Evolutionary conservation across 2,113 vertebrate genomes (phyloP).

Genomic region (Monarcha castaneiventris): DNA sequence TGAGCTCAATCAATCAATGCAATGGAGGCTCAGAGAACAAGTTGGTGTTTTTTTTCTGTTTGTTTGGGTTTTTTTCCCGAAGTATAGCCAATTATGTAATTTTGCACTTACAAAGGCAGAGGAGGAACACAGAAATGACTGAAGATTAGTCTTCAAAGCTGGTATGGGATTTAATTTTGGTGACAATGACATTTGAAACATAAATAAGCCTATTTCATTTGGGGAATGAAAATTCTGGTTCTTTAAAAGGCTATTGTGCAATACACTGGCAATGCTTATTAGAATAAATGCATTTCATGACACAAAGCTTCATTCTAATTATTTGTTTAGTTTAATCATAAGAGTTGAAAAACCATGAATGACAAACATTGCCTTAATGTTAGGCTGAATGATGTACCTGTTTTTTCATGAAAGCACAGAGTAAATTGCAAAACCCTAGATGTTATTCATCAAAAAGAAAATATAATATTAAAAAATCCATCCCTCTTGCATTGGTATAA

Average conservation of each 20-base stretch:
- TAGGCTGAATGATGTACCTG: neutral
- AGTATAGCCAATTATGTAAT: neutral
- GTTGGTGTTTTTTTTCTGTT: neutral
- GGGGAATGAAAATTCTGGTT: conserved; percentile 4
- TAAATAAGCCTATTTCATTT: neutral
- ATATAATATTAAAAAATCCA: neutral
- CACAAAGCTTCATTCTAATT: neutral
- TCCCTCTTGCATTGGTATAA: neutral
- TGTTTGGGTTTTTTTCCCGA: neutral
- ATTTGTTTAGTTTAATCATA: neutral
- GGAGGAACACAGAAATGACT: neutral
- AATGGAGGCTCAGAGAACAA: neutral
- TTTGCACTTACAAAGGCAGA: neutral
- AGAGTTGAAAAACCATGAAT: neutral
- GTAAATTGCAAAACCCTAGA: neutral
- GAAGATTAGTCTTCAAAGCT: neutral
- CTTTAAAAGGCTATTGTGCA: neutral
- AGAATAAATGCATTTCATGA: neutral
- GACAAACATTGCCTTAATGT: neutral
- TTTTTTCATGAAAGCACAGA: neutral
- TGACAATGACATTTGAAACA: neutral
- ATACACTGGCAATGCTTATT: neutral
- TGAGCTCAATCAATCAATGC: neutral
- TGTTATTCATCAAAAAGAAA: neutral
- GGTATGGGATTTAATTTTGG: neutral